These are phyloP conservation scores for Synanthedon formicaeformis DNA, from an alignment of 2,888 invertebrate genomes.

Conservation along the genomic window DNA sequence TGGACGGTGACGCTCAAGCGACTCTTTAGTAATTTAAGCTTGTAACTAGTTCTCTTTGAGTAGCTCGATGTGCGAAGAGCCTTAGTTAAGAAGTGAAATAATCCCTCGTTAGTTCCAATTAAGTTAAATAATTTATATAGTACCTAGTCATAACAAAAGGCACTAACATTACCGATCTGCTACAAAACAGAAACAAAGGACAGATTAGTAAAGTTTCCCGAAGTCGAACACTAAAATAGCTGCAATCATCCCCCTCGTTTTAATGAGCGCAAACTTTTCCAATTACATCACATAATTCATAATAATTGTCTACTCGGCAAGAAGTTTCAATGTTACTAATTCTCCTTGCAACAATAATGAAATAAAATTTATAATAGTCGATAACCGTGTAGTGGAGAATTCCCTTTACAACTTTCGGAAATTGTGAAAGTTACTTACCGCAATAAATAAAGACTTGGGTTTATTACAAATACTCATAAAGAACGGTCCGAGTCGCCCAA, in stretches of 20 bases:
- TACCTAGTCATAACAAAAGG: too few relatives aligned
- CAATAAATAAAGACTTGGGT: slow-evolving; percentile 10
- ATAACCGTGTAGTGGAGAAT: background rate
- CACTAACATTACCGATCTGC: background rate
- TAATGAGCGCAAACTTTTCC: slow-evolving; percentile 14
- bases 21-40: too few relatives aligned
- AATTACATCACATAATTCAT: slow-evolving; percentile 24
- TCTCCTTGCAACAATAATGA: slow-evolving; percentile 6
- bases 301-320: slow-evolving; percentile 13
- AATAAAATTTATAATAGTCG: slow-evolving; percentile 11
- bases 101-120: too few relatives aligned
- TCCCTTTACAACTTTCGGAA: slow-evolving; percentile 10
- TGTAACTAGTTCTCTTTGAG: too few relatives aligned
- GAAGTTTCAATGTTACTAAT: background rate
- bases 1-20: too few relatives aligned
- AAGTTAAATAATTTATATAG: too few relatives aligned
- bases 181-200: background rate
- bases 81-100: too few relatives aligned
- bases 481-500: slow-evolving; percentile 8
- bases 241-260: background rate
- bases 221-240: background rate
- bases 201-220: background rate
- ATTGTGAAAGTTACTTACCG: slow-evolving; percentile 10
- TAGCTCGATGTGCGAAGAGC: too few relatives aligned
- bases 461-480: slow-evolving; percentile 13